Percentiles rank a stretch among this genome's conserved stretches.
phyloP scores from a whole-genome alignment of 53 echinoderm and acorn worm genomes.

The Luidia sarsii region DNA sequence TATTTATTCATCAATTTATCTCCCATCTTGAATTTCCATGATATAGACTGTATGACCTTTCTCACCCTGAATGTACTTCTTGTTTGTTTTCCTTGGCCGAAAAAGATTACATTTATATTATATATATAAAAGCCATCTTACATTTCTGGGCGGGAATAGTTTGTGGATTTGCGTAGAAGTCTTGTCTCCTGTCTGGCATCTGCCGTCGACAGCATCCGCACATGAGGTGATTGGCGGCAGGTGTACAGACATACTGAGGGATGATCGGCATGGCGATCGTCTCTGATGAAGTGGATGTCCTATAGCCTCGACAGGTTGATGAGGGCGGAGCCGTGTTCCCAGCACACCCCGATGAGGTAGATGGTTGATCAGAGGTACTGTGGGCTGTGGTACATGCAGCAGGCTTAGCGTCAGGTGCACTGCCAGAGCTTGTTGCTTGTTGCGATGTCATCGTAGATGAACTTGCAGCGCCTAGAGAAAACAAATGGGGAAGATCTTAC shows the following conservation, averaged over 20 bases:
- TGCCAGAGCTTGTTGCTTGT: neutral
- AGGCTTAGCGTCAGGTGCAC: constrained; percentile 1
- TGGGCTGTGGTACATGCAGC: neutral
- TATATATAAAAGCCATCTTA: no score
- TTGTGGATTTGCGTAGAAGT: constrained; percentile 21
- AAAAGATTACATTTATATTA: no score
- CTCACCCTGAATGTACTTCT: no score
- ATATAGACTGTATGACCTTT: no score
- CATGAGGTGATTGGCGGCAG: constrained; percentile 35
- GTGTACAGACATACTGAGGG: constrained; percentile 52
- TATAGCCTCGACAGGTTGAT: constrained; percentile 27
- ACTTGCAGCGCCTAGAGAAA: no score
- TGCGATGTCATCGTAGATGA: no score
- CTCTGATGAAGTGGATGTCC: constrained; percentile 17
- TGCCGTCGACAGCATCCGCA: constrained; percentile 64
- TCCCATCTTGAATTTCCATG: no score
- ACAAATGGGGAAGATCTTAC: no score
- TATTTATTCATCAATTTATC: no score
- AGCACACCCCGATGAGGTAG: constrained; percentile 15
- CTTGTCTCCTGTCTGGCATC: constrained; percentile 68
- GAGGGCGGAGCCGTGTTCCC: neutral
- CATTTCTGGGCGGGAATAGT: constrained; percentile 64
- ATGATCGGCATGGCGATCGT: constrained; percentile 51
- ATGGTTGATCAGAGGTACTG: neutral
- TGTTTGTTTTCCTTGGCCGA: no score